These are phyloP conservation scores for Camptogramma bilineatum DNA, from an alignment of 2,888 invertebrate genomes.

Conservation along the genomic window DNA sequence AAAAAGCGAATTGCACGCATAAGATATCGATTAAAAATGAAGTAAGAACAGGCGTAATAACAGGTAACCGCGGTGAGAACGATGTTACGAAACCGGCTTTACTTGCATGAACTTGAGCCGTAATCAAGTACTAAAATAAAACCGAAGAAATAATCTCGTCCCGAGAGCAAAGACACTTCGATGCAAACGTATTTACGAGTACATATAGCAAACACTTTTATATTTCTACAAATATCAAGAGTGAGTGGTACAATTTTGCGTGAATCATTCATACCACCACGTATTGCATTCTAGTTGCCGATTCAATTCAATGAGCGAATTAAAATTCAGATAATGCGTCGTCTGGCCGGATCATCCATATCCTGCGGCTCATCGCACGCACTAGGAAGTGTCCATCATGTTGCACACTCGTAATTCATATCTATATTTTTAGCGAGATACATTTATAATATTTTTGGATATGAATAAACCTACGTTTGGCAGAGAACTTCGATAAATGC, in stretches of 20 bases:
- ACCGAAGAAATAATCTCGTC: conserved; percentile 46
- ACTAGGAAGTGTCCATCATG: conserved; percentile 69
- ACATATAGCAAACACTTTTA: conserved; percentile 9
- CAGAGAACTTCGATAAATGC: conserved; percentile 16
- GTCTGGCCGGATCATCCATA: conserved; percentile 75
- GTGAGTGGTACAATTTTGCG: conserved; percentile 50
- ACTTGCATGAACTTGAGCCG: conserved; percentile 68
- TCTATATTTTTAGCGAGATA: conserved; percentile 18
- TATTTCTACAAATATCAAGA: conserved; percentile 40
- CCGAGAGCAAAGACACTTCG: conserved; percentile 41
- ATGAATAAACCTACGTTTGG: background rate
- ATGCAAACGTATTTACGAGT: conserved; percentile 30
- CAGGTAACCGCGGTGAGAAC: conserved; percentile 59
- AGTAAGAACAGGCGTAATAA: conserved; percentile 69
- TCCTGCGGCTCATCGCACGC: conserved; percentile 69
- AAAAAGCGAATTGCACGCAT: conserved; percentile 48
- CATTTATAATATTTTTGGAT: conserved; percentile 13
- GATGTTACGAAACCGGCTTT: conserved; percentile 69
- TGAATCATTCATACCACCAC: conserved; percentile 68
- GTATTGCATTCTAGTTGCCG: conserved; percentile 70
- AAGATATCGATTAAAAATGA: conserved; percentile 61
- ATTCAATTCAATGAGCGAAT: conserved; percentile 78
- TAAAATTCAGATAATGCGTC: conserved; percentile 77
- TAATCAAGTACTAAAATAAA: conserved; percentile 49
- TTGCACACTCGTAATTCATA: conserved; percentile 27